These are phyloP conservation scores for Mythimna lalbum DNA, from an alignment of 2,888 invertebrate species.

Conservation along the genomic window DNA sequence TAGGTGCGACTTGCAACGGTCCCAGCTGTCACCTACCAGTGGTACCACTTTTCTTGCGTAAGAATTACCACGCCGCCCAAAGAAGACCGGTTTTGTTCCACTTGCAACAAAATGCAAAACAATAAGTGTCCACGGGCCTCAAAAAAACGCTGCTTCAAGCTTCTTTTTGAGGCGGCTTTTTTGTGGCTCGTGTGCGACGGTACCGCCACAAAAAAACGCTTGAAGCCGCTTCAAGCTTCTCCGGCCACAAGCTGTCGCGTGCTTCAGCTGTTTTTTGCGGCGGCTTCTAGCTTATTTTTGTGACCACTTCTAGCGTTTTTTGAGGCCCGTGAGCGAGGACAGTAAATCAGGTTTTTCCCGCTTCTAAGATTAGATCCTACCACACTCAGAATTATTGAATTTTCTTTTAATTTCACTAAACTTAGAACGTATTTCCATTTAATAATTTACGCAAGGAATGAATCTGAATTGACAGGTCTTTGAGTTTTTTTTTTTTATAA, in stretches of 20 bases:
- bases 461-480: conserved; percentile 30
- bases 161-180: too few species aligned
- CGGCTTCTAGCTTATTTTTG: too few species aligned
- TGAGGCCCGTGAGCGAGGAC: too few species aligned
- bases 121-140: too few species aligned
- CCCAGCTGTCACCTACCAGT: conserved; percentile 73
- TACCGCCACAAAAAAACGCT: too few species aligned
- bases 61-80: conserved; percentile 75
- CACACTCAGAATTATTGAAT: background rate
- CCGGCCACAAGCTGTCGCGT: too few species aligned
- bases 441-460: conserved; percentile 27
- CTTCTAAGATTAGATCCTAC: conserved; percentile 7
- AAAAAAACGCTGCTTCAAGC: too few species aligned
- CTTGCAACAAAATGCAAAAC: conserved; percentile 65
- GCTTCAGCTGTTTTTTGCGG: too few species aligned
- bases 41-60: conserved; percentile 82
- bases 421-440: conserved; percentile 22
- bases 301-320: too few species aligned
- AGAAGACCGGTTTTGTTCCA: conserved; percentile 80
- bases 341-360: conserved; percentile 52
- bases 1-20: conserved; percentile 81
- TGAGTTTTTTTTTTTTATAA: conserved; percentile 30
- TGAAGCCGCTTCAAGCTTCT: too few species aligned
- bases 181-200: too few species aligned
- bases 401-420: conserved; percentile 2